A percentile compares a stretch with the other conserved stretches of the same genome.
Conservation (phyloP, 92 coral and sea anemone genomes). For the Phenganax marumi region DNA sequence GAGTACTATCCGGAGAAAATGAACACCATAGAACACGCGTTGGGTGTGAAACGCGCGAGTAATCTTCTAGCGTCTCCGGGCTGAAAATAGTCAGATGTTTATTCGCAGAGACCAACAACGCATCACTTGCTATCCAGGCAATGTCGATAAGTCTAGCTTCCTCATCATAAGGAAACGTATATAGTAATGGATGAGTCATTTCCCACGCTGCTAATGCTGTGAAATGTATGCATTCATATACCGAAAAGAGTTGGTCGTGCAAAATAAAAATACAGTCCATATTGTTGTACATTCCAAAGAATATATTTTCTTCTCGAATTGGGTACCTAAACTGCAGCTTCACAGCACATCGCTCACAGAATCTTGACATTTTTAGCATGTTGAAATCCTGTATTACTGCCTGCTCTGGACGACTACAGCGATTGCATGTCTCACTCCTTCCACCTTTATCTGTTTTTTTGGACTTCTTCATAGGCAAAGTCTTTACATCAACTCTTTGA, state of each 20-base stretch:
- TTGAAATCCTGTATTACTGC: neutral
- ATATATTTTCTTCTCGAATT: neutral
- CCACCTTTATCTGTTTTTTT: neutral
- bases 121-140: neutral
- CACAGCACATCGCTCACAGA: no score
- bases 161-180: no score
- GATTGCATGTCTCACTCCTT: neutral
- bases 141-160: no score
- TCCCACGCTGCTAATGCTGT: slow-evolving; percentile 3
- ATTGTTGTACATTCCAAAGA: neutral
- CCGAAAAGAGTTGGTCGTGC: neutral
- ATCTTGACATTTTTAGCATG: no score
- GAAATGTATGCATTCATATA: neutral
- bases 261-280: slow-evolving; percentile 10
- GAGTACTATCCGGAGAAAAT: neutral
- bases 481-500: neutral
- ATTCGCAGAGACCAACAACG: neutral
- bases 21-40: neutral
- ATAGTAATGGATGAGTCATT: neutral
- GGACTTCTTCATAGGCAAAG: neutral
- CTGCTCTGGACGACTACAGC: neutral
- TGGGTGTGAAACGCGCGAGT: neutral
- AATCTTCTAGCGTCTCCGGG: neutral
- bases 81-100: neutral
- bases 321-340: no score